These are phyloP conservation scores for Drosophila suboccidentalis DNA, from an alignment of 2,888 invertebrate species.

Conservation along the genomic window DNA sequence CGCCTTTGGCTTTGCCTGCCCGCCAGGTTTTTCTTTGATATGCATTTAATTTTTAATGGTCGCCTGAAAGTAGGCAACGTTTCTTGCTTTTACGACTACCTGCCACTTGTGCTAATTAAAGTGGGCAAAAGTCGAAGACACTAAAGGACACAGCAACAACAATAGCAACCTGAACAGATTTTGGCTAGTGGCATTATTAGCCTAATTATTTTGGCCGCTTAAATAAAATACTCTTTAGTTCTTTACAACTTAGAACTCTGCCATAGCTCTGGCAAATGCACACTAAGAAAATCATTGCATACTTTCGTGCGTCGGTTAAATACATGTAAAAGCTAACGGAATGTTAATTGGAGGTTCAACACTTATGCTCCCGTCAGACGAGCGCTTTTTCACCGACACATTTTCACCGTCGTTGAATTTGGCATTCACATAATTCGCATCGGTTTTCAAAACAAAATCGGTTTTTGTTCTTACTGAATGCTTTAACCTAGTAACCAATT, in stretches of 20 bases:
- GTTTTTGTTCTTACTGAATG: too few relatives aligned
- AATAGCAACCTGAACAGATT: constrained; percentile 1
- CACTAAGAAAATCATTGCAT: constrained; percentile 5
- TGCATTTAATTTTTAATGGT: constrained; percentile 74
- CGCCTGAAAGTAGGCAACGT: constrained; percentile 68
- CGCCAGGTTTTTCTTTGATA: constrained; percentile 64
- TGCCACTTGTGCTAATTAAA: constrained; percentile 71
- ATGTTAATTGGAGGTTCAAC: neutral
- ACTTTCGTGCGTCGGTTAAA: constrained; percentile 2
- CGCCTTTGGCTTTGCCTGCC: constrained; percentile 10
- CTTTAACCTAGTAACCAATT: too few relatives aligned
- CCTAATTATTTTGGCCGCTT: constrained; percentile 26
- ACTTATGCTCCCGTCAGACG: too few relatives aligned
- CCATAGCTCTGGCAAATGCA: neutral
- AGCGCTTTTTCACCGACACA: too few relatives aligned
- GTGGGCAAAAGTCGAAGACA: constrained; percentile 29
- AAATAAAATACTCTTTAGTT: neutral
- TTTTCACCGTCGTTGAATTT: too few relatives aligned
- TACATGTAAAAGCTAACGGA: neutral
- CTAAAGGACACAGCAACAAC: neutral
- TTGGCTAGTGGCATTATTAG: constrained; percentile 15
- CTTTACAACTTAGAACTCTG: neutral
- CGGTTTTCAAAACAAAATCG: too few relatives aligned
- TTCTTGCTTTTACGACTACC: constrained; percentile 61
- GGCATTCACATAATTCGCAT: too few relatives aligned